phyloP scores from a whole-genome alignment of 2,797 vertebrate genomes.

The Amblyraja radiata region DNA sequence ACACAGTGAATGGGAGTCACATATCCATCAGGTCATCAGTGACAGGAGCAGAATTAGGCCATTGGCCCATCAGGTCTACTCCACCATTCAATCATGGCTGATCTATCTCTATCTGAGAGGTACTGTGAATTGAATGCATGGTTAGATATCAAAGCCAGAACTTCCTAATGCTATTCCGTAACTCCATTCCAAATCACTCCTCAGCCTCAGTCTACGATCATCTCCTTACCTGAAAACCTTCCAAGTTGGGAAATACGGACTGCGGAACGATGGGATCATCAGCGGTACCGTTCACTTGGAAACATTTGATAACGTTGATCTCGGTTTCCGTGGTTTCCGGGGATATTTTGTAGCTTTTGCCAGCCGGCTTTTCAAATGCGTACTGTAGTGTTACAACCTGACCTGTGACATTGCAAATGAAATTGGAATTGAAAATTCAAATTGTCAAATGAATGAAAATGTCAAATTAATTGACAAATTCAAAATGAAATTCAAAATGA shows the following conservation, averaged over 20 bases:
- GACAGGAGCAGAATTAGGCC: too few relatives aligned
- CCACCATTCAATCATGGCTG: too few relatives aligned
- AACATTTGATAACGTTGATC: slow-evolving; percentile 66
- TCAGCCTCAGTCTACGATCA: background rate
- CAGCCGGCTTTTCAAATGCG: slow-evolving; percentile 52
- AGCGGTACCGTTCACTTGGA: slow-evolving; percentile 68
- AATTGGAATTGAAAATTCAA: too few relatives aligned
- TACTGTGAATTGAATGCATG: background rate
- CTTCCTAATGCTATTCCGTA: background rate
- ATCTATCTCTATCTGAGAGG: too few relatives aligned
- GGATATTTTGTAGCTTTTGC: slow-evolving; percentile 62
- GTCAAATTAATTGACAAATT: too few relatives aligned
- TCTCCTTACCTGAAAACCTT: background rate
- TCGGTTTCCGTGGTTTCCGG: slow-evolving; percentile 67
- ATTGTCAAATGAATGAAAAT: too few relatives aligned
- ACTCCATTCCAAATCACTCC: background rate
- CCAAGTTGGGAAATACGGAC: background rate
- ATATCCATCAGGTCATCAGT: too few relatives aligned
- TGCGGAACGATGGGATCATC: slow-evolving; percentile 43
- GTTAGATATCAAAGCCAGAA: background rate
- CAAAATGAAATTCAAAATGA: too few relatives aligned
- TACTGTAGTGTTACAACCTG: slow-evolving; percentile 69
- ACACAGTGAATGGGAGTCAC: background rate
- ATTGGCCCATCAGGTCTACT: too few relatives aligned
- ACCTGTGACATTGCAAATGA: background rate